These are phyloP conservation scores for Acronicta leporina DNA, from an alignment of 2,888 invertebrate genomes.

Conservation along the genomic window DNA sequence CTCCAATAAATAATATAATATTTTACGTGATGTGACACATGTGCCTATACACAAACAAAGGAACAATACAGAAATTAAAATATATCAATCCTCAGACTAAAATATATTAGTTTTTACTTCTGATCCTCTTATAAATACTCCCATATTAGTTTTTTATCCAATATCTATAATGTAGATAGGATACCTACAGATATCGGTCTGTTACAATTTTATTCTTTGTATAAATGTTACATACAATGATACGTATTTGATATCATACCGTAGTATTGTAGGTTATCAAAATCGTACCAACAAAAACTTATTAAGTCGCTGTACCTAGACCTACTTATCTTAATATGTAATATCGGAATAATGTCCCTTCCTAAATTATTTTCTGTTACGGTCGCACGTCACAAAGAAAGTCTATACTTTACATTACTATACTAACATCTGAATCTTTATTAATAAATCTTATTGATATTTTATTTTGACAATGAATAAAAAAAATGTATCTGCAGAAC, in stretches of 20 bases:
- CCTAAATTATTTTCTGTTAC: slow-evolving; percentile 17
- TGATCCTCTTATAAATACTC: too few species aligned
- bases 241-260: slow-evolving; percentile 1
- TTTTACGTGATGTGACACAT: too few species aligned
- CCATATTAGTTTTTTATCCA: too few species aligned
- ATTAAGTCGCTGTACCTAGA: neutral
- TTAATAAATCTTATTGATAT: slow-evolving; percentile 30
- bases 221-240: too few species aligned
- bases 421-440: slow-evolving; percentile 31
- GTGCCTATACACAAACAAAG: too few species aligned
- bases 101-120: too few species aligned
- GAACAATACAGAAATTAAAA: too few species aligned
- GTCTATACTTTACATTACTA: slow-evolving; percentile 23
- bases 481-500: slow-evolving; percentile 47
- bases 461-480: slow-evolving; percentile 40
- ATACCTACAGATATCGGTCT: too few species aligned
- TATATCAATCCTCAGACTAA: too few species aligned
- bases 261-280: neutral
- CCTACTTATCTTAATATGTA: neutral
- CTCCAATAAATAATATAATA: too few species aligned
- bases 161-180: too few species aligned
- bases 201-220: too few species aligned
- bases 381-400: slow-evolving; percentile 28
- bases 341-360: slow-evolving; percentile 7
- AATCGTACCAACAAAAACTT: neutral